Evolutionary conservation across 2,113 vertebrate species (phyloP).

Genomic region (Laterallus jamaicensis): DNA sequence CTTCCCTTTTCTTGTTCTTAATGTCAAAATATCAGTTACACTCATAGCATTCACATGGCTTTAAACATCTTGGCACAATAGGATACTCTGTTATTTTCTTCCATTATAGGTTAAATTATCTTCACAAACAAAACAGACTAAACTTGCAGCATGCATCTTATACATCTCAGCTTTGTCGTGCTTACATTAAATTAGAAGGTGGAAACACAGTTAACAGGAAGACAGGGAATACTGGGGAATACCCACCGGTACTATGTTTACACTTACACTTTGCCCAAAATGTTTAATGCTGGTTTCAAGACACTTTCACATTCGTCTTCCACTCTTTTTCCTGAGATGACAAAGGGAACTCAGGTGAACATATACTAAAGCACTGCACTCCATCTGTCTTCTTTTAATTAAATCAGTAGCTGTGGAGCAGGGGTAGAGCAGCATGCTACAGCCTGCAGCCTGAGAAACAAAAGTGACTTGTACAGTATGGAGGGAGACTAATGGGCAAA

Average conservation of each 20-base stretch:
- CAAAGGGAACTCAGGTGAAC: background rate
- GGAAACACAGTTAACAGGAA: background rate
- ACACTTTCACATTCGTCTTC: background rate
- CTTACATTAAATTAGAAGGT: background rate
- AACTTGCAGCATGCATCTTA: slow-evolving; percentile 3
- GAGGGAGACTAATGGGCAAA: slow-evolving; percentile 47
- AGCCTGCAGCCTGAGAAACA: slow-evolving; percentile 32
- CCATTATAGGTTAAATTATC: slow-evolving; percentile 6
- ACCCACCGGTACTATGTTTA: background rate
- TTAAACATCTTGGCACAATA: background rate
- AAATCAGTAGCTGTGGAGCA: slow-evolving; percentile 6
- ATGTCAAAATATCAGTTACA: background rate
- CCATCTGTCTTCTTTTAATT: slow-evolving; percentile 40
- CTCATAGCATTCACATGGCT: background rate
- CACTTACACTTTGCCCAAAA: background rate
- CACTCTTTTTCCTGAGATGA: background rate
- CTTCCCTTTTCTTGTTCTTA: background rate
- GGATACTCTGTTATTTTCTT: background rate
- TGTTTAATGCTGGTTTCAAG: background rate
- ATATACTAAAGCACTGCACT: background rate
- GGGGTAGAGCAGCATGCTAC: slow-evolving; percentile 33
- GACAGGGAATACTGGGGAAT: background rate
- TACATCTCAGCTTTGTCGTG: background rate
- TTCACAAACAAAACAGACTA: background rate
- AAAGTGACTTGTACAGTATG: slow-evolving; percentile 26